These are phyloP conservation scores for Callipepla squamata DNA, from an alignment of 2,113 vertebrate species.

Conservation along the genomic window DNA sequence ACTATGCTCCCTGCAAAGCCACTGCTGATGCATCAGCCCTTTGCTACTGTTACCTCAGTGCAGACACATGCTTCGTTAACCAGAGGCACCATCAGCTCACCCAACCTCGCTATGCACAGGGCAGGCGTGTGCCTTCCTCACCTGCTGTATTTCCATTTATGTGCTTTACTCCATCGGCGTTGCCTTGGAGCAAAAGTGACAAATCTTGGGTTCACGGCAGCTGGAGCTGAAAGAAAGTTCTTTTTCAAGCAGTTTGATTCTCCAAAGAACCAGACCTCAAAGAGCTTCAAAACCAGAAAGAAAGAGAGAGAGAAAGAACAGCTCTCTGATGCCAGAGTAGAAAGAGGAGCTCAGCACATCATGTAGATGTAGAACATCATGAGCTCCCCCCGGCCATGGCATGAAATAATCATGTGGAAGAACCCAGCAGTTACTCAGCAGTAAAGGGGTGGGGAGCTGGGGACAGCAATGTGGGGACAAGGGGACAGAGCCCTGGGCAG, in stretches of 20 bases:
- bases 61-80: background rate
- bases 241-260: background rate
- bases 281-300: background rate
- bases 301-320: background rate
- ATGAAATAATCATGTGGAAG: background rate
- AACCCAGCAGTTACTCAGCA: background rate
- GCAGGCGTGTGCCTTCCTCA: background rate
- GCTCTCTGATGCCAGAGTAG: background rate
- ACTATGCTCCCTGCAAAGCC: background rate
- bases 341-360: background rate
- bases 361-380: background rate
- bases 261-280: background rate
- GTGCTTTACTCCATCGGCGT: background rate
- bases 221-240: background rate
- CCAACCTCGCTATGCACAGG: background rate
- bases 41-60: constrained; percentile 9
- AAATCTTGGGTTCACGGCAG: background rate
- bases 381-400: rapidly evolving
- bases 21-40: background rate
- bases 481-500: rapidly evolving
- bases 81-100: background rate
- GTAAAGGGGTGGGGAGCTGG: background rate
- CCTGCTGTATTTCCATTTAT: rapidly evolving
- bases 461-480: background rate
- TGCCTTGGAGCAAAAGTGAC: background rate